A percentile compares a stretch with the other conserved stretches of the same genome.
Conservation (phyloP, 1,140 invertebrate species). For the Camponotus floridanus region DNA sequence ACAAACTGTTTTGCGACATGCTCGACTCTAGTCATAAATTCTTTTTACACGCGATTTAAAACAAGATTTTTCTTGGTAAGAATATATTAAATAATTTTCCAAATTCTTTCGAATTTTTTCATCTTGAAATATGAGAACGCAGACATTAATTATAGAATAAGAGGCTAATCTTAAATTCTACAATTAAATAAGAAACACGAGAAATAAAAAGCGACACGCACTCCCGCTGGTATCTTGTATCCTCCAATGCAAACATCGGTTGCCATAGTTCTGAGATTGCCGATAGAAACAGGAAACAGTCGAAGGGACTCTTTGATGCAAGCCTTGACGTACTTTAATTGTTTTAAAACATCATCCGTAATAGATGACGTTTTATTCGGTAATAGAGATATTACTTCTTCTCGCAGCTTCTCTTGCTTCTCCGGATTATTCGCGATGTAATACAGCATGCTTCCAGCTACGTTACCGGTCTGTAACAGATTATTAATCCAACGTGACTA, state of each 20-base stretch:
- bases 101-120: not conserved
- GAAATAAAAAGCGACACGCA: constrained; percentile 70
- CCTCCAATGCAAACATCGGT: constrained; percentile 83
- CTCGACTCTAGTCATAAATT: not conserved
- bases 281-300: constrained; percentile 85
- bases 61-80: too few relatives aligned
- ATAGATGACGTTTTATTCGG: constrained; percentile 84
- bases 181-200: not conserved
- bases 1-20: not conserved
- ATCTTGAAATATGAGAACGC: not conserved
- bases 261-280: constrained; percentile 84
- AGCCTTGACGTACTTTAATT: constrained; percentile 88
- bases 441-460: constrained; percentile 85
- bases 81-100: not conserved
- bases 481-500: not conserved
- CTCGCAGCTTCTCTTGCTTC: constrained; percentile 89
- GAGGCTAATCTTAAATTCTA: not conserved
- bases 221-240: constrained; percentile 85
- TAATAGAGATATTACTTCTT: constrained; percentile 87
- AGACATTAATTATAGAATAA: not conserved
- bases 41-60: too few relatives aligned
- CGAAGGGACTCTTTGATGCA: constrained; percentile 90
- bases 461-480: constrained; percentile 79
- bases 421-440: constrained; percentile 88
- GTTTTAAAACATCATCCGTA: constrained; percentile 86